These are phyloP conservation scores for Epistrophe eligans DNA, from an alignment of 2,888 invertebrate species.

Conservation along the genomic window DNA sequence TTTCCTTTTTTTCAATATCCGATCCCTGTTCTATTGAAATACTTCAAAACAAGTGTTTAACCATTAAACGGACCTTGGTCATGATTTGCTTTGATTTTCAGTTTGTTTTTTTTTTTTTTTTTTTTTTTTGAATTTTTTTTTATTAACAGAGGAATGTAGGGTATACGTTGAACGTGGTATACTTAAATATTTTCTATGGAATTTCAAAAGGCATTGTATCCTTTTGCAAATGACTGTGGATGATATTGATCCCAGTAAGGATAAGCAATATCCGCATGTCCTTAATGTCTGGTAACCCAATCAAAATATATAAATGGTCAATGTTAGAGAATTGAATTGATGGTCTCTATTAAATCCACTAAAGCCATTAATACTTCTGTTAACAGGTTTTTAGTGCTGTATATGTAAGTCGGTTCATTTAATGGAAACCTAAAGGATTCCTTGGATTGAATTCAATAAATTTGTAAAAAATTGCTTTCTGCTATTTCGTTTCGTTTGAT, in stretches of 20 bases:
- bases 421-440: no score
- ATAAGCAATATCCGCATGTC: slow-evolving; percentile 5
- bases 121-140: background rate
- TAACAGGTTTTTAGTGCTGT: background rate
- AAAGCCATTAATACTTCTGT: background rate
- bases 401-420: no score
- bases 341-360: background rate
- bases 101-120: background rate
- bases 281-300: background rate
- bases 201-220: background rate
- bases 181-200: background rate
- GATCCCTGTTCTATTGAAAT: background rate
- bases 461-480: no score
- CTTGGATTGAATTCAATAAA: no score
- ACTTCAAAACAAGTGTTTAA: slow-evolving; percentile 11
- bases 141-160: background rate
- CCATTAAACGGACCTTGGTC: slow-evolving; percentile 12
- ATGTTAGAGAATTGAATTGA: background rate
- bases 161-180: background rate
- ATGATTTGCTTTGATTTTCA: slow-evolving; percentile 10
- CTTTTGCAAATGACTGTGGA: background rate
- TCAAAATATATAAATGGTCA: slow-evolving; percentile 1
- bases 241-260: background rate
- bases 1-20: slow-evolving; percentile 16
- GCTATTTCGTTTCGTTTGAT: no score